phyloP scores from a whole-genome alignment of 2,797 vertebrate genomes.

The Prionace glauca region DNA sequence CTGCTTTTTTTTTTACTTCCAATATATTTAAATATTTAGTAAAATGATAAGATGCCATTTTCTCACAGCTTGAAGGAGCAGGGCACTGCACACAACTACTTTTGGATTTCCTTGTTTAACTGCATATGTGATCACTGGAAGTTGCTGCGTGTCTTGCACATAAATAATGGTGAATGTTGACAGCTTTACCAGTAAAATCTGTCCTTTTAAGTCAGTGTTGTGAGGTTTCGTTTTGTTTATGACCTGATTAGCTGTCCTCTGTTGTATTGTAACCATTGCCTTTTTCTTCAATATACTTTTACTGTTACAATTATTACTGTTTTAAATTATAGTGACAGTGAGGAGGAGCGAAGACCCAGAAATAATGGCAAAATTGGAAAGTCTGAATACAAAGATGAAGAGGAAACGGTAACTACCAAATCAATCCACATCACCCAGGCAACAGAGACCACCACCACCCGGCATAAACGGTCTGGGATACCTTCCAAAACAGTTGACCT shows the following conservation, averaged over 20 bases:
- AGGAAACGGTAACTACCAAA: constrained; percentile 89
- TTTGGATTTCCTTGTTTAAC: neutral
- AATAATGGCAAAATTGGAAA: constrained; percentile 64
- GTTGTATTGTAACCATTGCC: neutral
- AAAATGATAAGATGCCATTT: neutral
- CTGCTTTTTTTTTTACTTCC: neutral
- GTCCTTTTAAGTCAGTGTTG: neutral
- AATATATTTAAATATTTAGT: neutral
- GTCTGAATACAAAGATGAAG: constrained; percentile 91
- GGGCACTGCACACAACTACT: neutral
- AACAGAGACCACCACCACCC: constrained; percentile 84
- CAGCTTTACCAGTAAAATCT: neutral
- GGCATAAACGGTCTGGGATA: constrained; percentile 78
- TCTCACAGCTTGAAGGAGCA: neutral
- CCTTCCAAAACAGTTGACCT: constrained; percentile 90
- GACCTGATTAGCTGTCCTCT: neutral
- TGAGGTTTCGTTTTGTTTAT: neutral
- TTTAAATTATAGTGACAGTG: constrained; percentile 69
- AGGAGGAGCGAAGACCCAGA: constrained; percentile 70
- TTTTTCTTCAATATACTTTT: neutral
- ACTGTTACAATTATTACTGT: constrained; percentile 37
- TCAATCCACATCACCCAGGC: constrained; percentile 86
- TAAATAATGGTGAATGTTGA: neutral
- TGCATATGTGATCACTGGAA: neutral
- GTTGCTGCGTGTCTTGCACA: neutral